Percentiles rank a stretch among this genome's conserved stretches.
Conservation (phyloP, 2,113 vertebrate species). For the Atherinomorus stipes region DNA sequence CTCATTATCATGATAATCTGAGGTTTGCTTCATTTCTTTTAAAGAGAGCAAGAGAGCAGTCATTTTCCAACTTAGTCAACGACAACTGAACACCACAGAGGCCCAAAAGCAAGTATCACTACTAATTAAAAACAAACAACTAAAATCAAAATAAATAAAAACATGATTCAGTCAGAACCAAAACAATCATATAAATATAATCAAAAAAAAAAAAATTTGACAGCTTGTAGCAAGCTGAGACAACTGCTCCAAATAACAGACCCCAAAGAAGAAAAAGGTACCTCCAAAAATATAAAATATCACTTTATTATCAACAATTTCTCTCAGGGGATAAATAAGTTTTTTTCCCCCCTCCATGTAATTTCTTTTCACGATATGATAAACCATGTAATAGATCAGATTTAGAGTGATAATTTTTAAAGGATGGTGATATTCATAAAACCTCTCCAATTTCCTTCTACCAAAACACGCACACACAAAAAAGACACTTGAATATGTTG, state of each 20-base stretch:
- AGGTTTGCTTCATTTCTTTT: constrained; percentile 33
- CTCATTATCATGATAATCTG: constrained; percentile 70
- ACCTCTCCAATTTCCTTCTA: neutral
- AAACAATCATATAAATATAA: constrained; percentile 32
- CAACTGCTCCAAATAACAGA: constrained; percentile 32
- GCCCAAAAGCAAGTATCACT: constrained; percentile 13
- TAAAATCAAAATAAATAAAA: constrained; percentile 6
- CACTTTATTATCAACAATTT: neutral
- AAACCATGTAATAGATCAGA: neutral
- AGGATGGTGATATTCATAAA: neutral
- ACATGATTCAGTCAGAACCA: constrained; percentile 21
- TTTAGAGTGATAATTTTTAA: neutral
- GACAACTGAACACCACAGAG: constrained; percentile 14
- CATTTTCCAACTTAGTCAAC: constrained; percentile 43
- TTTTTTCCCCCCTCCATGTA: too few relatives aligned
- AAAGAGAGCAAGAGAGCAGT: constrained; percentile 47
- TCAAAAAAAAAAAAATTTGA: constrained; percentile 7
- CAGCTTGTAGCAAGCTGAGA: constrained; percentile 16
- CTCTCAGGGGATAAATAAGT: too few relatives aligned
- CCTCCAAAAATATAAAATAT: constrained; percentile 28
- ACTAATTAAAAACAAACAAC: constrained; percentile 34
- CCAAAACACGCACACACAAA: neutral
- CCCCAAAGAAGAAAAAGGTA: constrained; percentile 4
- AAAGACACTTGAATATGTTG: neutral
- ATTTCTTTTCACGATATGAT: too few relatives aligned